phyloP scores from a whole-genome alignment of 2,888 invertebrate species.

The Orchesellides sinensis region DNA sequence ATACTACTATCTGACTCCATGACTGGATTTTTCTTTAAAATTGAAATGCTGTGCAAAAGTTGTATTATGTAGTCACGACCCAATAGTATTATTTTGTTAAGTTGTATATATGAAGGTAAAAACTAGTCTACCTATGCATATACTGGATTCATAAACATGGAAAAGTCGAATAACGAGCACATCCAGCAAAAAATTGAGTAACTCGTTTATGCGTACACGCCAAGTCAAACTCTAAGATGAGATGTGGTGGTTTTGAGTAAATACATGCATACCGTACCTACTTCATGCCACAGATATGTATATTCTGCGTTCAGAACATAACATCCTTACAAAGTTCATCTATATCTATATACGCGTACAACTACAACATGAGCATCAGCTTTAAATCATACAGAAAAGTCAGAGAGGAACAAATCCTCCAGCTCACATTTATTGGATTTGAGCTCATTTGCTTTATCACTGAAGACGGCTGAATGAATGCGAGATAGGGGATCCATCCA shows the following conservation, averaged over 20 bases:
- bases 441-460: slow-evolving; percentile 69
- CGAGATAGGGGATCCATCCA: slow-evolving; percentile 38
- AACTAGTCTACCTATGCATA: too few species aligned
- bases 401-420: slow-evolving; percentile 47
- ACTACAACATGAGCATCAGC: slow-evolving; percentile 39
- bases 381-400: slow-evolving; percentile 51
- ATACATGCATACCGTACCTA: too few species aligned
- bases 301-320: too few species aligned
- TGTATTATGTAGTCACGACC: slow-evolving; percentile 28
- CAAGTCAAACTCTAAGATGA: slow-evolving; percentile 1
- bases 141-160: too few species aligned
- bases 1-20: background rate
- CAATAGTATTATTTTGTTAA: slow-evolving; percentile 8
- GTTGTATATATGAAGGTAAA: slow-evolving; percentile 1
- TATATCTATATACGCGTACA: too few species aligned
- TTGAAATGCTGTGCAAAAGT: slow-evolving; percentile 9
- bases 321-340: too few species aligned
- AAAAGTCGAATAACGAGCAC: too few species aligned
- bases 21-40: too few species aligned
- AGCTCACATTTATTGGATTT: slow-evolving; percentile 71
- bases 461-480: slow-evolving; percentile 51
- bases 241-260: too few species aligned
- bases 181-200: background rate
- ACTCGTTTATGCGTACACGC: slow-evolving; percentile 2
- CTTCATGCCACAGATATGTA: too few species aligned